Base-by-base conservation (phyloP, 2,888 invertebrate species). In the Ariolimax columbianus region DNA sequence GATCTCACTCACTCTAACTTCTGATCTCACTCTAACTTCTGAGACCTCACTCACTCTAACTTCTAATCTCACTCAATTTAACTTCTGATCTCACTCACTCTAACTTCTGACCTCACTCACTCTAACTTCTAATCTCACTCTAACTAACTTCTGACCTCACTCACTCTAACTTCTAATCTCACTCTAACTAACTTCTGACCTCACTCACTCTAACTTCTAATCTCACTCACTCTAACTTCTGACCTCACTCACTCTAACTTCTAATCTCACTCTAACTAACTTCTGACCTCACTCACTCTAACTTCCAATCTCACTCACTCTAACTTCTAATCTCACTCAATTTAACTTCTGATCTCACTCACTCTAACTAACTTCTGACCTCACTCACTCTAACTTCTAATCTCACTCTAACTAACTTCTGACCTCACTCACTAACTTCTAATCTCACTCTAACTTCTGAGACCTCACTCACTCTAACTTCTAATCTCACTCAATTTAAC, bases 91-190 rank as follows among this genome's bases (percentile, higher is more conserved):
- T 23, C 55, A 47, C 7, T 17, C 17, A 11, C 55, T 23, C 55
- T 17, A 3, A 55, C n/a, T n/a, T n/a, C n/a, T n/a, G n/a, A n/a
- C n/a, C 19, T 23, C 55, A 23, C 47, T 11, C 47, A 47, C 7
- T 17, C 17, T 11, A 17, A 55, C 17, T 55, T 17, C 17, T 55
- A 23, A 17, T 23, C 26, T 59, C 55, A 47, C 43, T 23, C n/a
- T 6, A 51, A 4, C n/a, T 23, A 17, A 23, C 19, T 23, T 55
- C 36, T 63, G 17, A 36, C 63, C 23, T 55, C 63, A 38, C 63
- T 78, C 63, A 47, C 77, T 77, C 77, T n/a, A n/a, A 47, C 51
- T 3, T n/a, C 6, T 30, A n/a, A 59, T 36, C 78, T 36, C 63
- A 59, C 11, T 19, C 17, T 36, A 3, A 4, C 59, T n/a, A n/a